Conservation (phyloP, 1,140 invertebrate species). For the Adoxophyes honmai region DNA sequence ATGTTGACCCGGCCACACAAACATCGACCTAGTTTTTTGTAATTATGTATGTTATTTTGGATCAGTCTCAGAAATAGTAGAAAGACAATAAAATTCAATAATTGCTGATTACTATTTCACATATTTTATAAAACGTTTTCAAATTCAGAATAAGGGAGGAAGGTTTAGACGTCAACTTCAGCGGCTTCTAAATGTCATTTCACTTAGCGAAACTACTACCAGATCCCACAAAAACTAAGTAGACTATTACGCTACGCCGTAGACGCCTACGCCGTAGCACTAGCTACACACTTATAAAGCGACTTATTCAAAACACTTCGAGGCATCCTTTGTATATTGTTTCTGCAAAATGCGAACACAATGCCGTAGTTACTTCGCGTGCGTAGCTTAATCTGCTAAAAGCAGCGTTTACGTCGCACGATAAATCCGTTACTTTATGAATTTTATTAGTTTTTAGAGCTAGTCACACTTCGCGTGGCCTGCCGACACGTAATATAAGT, state of each 20-base stretch:
- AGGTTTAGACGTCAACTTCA: no score
- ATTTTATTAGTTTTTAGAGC: slow-evolving; percentile 35
- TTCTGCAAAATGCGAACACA: not conserved
- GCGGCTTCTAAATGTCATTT: no score
- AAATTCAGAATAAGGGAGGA: no score
- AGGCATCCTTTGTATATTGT: not conserved
- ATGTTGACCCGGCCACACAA: not conserved
- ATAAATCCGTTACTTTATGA: slow-evolving; percentile 26
- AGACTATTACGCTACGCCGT: no score
- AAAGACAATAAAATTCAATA: not conserved
- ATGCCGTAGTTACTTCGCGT: slow-evolving; percentile 28
- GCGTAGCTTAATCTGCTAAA: slow-evolving; percentile 22
- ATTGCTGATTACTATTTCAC: no score
- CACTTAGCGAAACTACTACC: no score
- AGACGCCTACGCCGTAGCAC: no score
- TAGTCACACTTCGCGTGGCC: slow-evolving; percentile 26
- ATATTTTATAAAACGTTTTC: no score
- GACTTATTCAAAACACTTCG: not conserved
- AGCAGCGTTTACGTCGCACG: slow-evolving; percentile 18
- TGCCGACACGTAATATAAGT: slow-evolving; percentile 34
- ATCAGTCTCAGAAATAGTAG: not conserved
- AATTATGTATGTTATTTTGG: slow-evolving; percentile 1
- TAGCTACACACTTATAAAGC: not conserved
- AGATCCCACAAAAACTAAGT: no score
- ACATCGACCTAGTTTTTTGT: slow-evolving; percentile 4